Conservation (phyloP, 2,797 vertebrate genomes). For the Pristis pectinata region DNA sequence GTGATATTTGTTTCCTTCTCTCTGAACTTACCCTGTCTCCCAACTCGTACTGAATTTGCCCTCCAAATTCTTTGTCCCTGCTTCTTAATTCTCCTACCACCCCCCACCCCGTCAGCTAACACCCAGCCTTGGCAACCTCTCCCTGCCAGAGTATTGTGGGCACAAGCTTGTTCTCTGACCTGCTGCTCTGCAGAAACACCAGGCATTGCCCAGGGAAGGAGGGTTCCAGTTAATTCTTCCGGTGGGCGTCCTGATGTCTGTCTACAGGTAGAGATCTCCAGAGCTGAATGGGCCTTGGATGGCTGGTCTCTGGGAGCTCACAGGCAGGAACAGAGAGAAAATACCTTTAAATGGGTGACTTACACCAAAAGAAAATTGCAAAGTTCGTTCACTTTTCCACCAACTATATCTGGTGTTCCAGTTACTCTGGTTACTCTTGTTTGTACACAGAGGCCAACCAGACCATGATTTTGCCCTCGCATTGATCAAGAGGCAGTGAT, state of each 20-base stretch:
- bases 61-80: background rate
- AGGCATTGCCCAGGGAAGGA: background rate
- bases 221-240: background rate
- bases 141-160: background rate
- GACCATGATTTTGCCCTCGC: background rate
- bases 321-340: background rate
- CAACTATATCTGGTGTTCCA: background rate
- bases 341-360: background rate
- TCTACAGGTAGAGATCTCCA: background rate
- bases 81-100: background rate
- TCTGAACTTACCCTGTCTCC: background rate
- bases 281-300: background rate
- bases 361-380: background rate
- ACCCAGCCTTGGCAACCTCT: background rate
- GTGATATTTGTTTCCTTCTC: background rate
- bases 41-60: background rate
- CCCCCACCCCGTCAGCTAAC: background rate
- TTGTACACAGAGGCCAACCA: background rate
- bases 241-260: background rate
- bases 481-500: background rate
- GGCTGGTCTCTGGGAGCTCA: background rate
- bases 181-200: background rate
- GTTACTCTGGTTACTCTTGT: background rate
- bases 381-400: background rate
- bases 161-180: too few relatives aligned